phyloP scores from a whole-genome alignment of 2,888 invertebrate species.

The Phyllotreta cruciferae region DNA sequence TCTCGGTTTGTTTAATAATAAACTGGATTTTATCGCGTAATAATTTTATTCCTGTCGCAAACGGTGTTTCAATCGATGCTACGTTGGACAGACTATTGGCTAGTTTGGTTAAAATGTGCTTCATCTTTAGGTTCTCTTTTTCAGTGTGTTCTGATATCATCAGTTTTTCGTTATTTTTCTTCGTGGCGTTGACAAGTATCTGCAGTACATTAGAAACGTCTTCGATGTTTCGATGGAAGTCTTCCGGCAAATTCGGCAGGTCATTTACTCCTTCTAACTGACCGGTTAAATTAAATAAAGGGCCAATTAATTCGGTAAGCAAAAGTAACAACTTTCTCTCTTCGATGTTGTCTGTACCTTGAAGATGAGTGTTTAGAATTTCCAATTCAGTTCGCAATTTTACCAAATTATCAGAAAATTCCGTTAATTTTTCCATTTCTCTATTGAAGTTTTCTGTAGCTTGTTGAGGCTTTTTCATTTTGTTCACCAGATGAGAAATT shows the following conservation, averaged over 20 bases:
- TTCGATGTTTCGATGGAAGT: neutral
- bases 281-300: slow-evolving; percentile 4
- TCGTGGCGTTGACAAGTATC: slow-evolving; percentile 1
- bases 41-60: neutral
- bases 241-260: neutral
- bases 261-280: slow-evolving; percentile 10
- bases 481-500: slow-evolving; percentile 12
- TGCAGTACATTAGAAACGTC: slow-evolving; percentile 8
- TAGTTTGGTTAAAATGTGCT: slow-evolving; percentile 4
- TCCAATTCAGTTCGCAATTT: slow-evolving; percentile 14
- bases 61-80: neutral
- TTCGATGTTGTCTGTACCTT: slow-evolving; percentile 2
- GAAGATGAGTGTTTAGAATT: slow-evolving; percentile 11
- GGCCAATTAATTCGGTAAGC: slow-evolving; percentile 17
- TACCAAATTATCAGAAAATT: slow-evolving; percentile 5
- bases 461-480: neutral
- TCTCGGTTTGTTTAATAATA: neutral
- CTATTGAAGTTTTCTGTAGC: neutral
- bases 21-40: slow-evolving; percentile 1
- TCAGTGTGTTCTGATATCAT: slow-evolving; percentile 19
- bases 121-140: slow-evolving; percentile 19
- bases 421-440: neutral
- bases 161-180: slow-evolving; percentile 5
- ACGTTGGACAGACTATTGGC: neutral
- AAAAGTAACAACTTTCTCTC: neutral